A percentile compares a stretch with the other conserved stretches of the same genome.
phyloP scores from a whole-genome alignment of 2,113 vertebrate genomes.

The Peromyscus maniculatus region DNA sequence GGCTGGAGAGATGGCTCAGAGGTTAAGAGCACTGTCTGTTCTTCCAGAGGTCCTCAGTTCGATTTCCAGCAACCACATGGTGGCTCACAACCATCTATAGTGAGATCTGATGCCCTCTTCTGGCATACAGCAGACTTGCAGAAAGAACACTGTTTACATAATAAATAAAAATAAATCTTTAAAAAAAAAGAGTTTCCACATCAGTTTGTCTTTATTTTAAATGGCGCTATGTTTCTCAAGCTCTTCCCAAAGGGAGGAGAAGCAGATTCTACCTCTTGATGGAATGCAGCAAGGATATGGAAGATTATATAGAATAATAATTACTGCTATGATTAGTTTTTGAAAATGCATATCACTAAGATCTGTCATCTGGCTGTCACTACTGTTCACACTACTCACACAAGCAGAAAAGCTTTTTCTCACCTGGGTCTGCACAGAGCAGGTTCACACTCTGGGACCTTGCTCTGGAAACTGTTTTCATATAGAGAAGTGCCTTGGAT shows the following conservation, averaged over 20 bases:
- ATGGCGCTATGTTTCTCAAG: neutral
- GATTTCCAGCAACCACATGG: too few relatives aligned
- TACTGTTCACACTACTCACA: neutral
- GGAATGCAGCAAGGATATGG: neutral
- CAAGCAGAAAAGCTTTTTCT: neutral
- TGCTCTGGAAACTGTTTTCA: neutral
- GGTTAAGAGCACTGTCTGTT: too few relatives aligned
- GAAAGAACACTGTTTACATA: too few relatives aligned
- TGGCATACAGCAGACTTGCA: too few relatives aligned
- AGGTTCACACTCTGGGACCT: neutral
- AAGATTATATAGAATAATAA: neutral
- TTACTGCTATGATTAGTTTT: neutral
- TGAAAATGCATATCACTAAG: neutral
- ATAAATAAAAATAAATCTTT: too few relatives aligned
- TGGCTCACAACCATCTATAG: too few relatives aligned
- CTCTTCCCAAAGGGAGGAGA: neutral
- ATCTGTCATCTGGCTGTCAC: neutral
- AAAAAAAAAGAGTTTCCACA: neutral
- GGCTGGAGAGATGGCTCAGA: too few relatives aligned
- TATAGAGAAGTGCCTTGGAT: neutral
- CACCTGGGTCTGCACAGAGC: neutral
- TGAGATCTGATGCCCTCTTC: too few relatives aligned
- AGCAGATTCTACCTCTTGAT: neutral
- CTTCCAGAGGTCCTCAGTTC: too few relatives aligned
- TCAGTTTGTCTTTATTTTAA: constrained; percentile 16